A percentile compares a stretch with the other conserved stretches of the same genome.
Conservation (phyloP, 1,140 invertebrate species). For the Yoshiicerus persimilis region DNA sequence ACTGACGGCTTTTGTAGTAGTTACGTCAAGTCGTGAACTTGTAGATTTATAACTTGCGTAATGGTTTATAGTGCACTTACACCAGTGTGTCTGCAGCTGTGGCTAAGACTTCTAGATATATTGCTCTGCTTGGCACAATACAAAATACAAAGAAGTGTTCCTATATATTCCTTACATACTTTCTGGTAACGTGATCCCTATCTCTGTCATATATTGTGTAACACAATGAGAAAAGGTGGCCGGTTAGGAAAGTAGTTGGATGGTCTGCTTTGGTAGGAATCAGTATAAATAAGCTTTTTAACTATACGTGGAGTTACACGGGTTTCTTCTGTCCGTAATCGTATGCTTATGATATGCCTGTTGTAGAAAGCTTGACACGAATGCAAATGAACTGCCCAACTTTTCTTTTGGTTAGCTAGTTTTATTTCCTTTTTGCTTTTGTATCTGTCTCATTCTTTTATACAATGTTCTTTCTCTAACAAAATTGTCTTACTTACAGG, state of each 20-base stretch:
- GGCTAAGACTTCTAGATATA: too few species aligned
- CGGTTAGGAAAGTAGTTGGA: too few species aligned
- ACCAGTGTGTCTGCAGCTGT: neutral
- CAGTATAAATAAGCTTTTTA: too few species aligned
- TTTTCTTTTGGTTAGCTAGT: neutral
- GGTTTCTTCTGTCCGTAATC: neutral
- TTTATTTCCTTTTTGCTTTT: neutral
- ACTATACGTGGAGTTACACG: neutral
- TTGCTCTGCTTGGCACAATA: too few species aligned
- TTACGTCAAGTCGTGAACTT: neutral
- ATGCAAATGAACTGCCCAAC: slow-evolving; percentile 18
- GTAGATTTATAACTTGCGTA: neutral
- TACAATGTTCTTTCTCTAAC: neutral
- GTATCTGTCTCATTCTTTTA: slow-evolving; percentile 7
- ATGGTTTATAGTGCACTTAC: neutral
- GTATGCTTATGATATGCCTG: slow-evolving; percentile 13
- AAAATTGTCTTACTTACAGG: neutral
- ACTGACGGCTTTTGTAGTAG: neutral
- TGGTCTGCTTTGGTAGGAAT: neutral
- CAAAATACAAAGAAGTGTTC: too few species aligned
- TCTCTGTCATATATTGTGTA: neutral
- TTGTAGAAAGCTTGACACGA: slow-evolving; percentile 11
- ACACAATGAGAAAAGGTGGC: neutral
- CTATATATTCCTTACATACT: too few species aligned
- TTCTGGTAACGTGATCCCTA: neutral